Conservation (phyloP, 2,888 invertebrate species). For the Xylota segnis region DNA sequence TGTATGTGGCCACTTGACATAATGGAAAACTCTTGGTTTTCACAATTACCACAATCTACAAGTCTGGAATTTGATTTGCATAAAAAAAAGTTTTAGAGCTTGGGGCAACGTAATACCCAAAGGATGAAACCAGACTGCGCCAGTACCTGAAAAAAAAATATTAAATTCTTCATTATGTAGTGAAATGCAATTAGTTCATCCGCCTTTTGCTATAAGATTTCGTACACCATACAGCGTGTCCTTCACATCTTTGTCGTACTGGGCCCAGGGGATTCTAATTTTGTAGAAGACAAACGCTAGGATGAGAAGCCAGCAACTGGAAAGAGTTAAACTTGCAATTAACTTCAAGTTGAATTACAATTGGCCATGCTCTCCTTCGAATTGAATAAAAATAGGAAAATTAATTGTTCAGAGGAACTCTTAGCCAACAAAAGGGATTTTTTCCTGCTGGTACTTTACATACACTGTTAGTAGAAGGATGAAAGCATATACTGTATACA, state of each 20-base stretch:
- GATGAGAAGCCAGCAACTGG: constrained; percentile 15
- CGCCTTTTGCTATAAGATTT: constrained; percentile 33
- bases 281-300: constrained; percentile 9
- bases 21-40: constrained; percentile 16
- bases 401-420: constrained; percentile 49
- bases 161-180: constrained; percentile 37
- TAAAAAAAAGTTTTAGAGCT: constrained; percentile 9
- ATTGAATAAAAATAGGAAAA: constrained; percentile 61
- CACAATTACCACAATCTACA: constrained; percentile 2
- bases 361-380: constrained; percentile 49
- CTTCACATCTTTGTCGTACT: background rate
- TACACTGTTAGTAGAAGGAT: background rate
- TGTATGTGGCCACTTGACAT: background rate
- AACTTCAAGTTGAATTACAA: constrained; percentile 67
- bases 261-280: constrained; percentile 25
- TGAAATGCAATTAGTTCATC: constrained; percentile 56
- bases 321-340: constrained; percentile 62
- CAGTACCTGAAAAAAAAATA: constrained; percentile 26
- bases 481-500: too few relatives aligned
- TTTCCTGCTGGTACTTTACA: constrained; percentile 9
- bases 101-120: background rate
- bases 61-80: constrained; percentile 19
- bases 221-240: background rate
- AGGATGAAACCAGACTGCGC: background rate
- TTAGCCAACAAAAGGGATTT: constrained; percentile 24